These are phyloP conservation scores for Drosophila tropicalis DNA, from an alignment of 1,140 invertebrate genomes.

Conservation along the genomic window DNA sequence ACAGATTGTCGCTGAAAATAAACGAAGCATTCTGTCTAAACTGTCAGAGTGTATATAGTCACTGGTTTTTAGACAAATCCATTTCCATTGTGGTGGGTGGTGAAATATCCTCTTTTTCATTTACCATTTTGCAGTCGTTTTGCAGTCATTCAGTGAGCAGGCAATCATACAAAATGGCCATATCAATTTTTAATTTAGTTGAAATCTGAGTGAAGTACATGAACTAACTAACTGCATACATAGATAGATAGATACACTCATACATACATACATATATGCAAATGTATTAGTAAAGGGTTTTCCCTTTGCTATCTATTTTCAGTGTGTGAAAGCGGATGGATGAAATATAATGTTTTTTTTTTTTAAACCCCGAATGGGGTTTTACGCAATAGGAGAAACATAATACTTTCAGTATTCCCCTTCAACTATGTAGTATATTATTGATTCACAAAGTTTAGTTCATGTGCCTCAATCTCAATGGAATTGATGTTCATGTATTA, in stretches of 20 bases:
- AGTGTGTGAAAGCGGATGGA: neutral
- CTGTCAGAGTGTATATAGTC: no score
- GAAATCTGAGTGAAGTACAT: constrained; percentile 54
- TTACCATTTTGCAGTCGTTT: constrained; percentile 1
- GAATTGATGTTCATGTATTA: constrained; percentile 75
- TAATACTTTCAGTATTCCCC: neutral
- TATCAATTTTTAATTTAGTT: constrained; percentile 47
- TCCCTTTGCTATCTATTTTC: neutral
- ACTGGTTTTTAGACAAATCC: no score
- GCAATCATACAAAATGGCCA: constrained; percentile 16
- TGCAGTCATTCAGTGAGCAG: neutral
- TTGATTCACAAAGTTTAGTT: constrained; percentile 33
- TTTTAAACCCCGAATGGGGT: no score
- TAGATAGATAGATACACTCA: constrained; percentile 3
- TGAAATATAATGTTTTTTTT: neutral
- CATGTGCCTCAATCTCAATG: constrained; percentile 46
- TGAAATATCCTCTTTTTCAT: neutral
- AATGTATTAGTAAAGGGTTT: neutral
- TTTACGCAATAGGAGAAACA: neutral
- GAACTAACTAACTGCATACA: constrained; percentile 36
- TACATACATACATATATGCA: neutral
- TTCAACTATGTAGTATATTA: neutral
- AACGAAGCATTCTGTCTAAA: no score
- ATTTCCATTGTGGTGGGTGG: neutral
- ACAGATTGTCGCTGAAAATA: no score